Evolutionary conservation across 1,140 invertebrate genomes (phyloP).

Genomic region (Aphelenchoides avenae): DNA sequence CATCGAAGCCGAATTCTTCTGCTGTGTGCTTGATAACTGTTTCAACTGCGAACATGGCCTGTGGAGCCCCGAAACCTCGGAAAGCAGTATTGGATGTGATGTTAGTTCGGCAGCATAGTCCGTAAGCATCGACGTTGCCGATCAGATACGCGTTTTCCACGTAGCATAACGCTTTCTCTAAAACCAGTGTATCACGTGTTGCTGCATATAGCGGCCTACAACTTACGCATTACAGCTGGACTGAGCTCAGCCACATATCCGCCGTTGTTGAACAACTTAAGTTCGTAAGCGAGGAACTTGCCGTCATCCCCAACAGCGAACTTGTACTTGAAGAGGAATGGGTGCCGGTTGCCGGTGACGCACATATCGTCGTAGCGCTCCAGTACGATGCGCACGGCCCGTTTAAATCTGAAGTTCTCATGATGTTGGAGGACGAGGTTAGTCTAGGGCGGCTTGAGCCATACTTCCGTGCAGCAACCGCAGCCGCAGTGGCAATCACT

Average conservation of each 20-base stretch:
- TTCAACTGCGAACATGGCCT: slow-evolving; percentile 79
- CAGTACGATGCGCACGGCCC: slow-evolving; percentile 78
- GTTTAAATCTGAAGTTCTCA: too few species aligned
- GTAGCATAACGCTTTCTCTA: slow-evolving; percentile 44
- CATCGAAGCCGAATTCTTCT: slow-evolving; percentile 67
- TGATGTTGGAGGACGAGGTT: too few species aligned
- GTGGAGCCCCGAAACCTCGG: slow-evolving; percentile 68
- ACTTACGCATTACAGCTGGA: slow-evolving; percentile 43
- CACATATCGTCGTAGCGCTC: slow-evolving; percentile 88
- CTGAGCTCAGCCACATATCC: slow-evolving; percentile 44
- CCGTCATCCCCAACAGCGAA: slow-evolving; percentile 49
- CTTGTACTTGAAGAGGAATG: slow-evolving; percentile 80
- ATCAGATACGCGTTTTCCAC: slow-evolving; percentile 51
- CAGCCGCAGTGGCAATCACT: slow-evolving; percentile 61
- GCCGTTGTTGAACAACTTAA: slow-evolving; percentile 28
- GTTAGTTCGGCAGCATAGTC: too few species aligned
- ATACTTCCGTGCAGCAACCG: slow-evolving; percentile 64
- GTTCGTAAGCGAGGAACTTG: slow-evolving; percentile 33
- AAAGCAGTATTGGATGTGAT: slow-evolving; percentile 75
- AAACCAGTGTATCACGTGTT: slow-evolving; percentile 11
- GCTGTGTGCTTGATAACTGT: slow-evolving; percentile 74
- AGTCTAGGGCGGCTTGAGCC: too few species aligned
- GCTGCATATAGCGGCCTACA: background rate
- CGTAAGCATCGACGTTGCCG: slow-evolving; percentile 40
- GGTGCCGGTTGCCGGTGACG: slow-evolving; percentile 77